Conservation (phyloP, 2,888 invertebrate genomes). For the Acheta domesticus region DNA sequence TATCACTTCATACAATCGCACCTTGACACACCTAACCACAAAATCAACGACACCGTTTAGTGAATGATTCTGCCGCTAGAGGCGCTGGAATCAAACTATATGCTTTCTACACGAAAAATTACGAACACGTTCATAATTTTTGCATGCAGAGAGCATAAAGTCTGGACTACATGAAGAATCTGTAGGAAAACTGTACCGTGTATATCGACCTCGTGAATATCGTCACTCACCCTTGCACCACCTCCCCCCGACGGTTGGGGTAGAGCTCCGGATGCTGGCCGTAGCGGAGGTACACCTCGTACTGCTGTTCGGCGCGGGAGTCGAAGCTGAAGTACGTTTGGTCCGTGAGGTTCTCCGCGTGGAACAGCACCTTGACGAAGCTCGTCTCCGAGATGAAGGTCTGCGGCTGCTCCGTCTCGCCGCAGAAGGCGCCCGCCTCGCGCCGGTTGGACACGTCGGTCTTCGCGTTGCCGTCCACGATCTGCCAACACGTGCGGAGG, state of each 20-base stretch:
- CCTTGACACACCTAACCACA: too few relatives aligned
- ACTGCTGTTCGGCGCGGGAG: conserved; percentile 84
- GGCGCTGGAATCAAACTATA: too few relatives aligned
- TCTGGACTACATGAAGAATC: too few relatives aligned
- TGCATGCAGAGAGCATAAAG: too few relatives aligned
- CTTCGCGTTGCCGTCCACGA: conserved; percentile 86
- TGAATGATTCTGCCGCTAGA: too few relatives aligned
- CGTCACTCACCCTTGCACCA: conserved; percentile 72
- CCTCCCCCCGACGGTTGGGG: conserved; percentile 83
- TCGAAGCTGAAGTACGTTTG: conserved; percentile 86
- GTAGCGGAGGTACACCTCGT: conserved; percentile 83
- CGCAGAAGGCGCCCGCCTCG: conserved; percentile 87
- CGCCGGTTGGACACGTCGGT: conserved; percentile 84
- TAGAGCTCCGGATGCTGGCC: conserved; percentile 93
- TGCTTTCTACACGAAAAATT: too few relatives aligned
- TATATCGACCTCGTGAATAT: too few relatives aligned
- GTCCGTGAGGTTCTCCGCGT: conserved; percentile 89
- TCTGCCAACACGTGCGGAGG: conserved; percentile 53
- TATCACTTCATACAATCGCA: too few relatives aligned
- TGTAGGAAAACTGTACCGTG: too few relatives aligned
- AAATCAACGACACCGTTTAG: too few relatives aligned
- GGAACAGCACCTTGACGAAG: conserved; percentile 86
- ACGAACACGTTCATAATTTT: too few relatives aligned
- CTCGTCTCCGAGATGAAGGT: conserved; percentile 93
- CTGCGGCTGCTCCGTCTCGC: conserved; percentile 89